phyloP scores from a whole-genome alignment of 2,113 vertebrate species.

The Siniperca chuatsi region DNA sequence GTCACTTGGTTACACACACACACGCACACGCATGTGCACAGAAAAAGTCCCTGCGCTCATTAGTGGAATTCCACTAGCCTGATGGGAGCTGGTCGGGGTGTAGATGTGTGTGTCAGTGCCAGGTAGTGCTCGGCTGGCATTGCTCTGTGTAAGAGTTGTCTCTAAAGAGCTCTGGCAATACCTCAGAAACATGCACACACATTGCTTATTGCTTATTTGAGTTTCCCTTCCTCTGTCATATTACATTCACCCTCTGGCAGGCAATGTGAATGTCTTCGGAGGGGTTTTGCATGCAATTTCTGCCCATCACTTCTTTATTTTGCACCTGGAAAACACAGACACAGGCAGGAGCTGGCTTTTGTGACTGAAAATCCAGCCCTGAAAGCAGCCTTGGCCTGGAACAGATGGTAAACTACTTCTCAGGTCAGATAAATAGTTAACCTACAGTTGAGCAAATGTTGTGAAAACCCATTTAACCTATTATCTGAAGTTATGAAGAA shows the following conservation, averaged over 20 bases:
- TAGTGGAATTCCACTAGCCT: conserved; percentile 68
- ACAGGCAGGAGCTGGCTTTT: background rate
- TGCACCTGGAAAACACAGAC: background rate
- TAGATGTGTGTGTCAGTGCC: conserved; percentile 61
- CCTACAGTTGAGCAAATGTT: conserved; percentile 17
- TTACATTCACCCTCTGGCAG: conserved; percentile 26
- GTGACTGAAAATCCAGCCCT: background rate
- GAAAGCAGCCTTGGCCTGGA: background rate
- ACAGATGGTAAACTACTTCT: conserved; percentile 16
- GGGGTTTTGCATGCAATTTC: conserved; percentile 16
- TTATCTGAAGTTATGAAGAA: conserved; percentile 13
- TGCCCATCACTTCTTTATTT: conserved; percentile 28
- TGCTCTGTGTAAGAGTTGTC: conserved; percentile 50
- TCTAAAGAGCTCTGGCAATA: conserved; percentile 61
- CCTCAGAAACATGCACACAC: conserved; percentile 25
- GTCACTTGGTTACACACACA: conserved; percentile 27
- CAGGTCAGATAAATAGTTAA: conserved; percentile 39
- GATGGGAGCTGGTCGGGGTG: conserved; percentile 50
- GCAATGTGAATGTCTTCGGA: background rate
- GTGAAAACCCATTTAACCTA: conserved; percentile 25
- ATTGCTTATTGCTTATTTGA: conserved; percentile 53
- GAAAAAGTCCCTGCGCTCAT: conserved; percentile 70
- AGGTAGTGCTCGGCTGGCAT: conserved; percentile 54
- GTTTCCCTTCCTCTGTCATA: conserved; percentile 39
- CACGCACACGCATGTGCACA: background rate